Percentiles rank a stretch among this genome's conserved stretches.
Conservation (phyloP, 2,797 vertebrate species). For the Synanceia verrucosa region DNA sequence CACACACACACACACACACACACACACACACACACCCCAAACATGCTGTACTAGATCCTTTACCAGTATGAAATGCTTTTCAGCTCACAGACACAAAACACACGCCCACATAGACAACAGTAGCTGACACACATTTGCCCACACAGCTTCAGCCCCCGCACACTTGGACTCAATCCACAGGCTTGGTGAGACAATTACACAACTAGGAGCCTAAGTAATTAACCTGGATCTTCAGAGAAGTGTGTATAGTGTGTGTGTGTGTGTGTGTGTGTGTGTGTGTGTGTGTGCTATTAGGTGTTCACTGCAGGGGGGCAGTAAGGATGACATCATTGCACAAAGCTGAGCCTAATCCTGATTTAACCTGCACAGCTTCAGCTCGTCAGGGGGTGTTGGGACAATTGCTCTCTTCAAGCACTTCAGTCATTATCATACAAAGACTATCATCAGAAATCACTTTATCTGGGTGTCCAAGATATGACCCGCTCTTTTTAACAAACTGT, state of each 20-base stretch:
- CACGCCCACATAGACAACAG: conserved; percentile 19
- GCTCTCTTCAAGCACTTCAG: neutral
- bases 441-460: neutral
- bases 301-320: conserved; percentile 22
- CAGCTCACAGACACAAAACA: no score
- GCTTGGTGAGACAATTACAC: conserved; percentile 62
- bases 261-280: neutral
- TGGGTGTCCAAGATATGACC: conserved; percentile 16
- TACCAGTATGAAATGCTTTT: no score
- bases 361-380: conserved; percentile 43
- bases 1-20: conserved; percentile 35
- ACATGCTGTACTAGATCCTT: no score
- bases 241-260: conserved; percentile 7
- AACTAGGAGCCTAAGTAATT: conserved; percentile 62
- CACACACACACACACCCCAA: no score
- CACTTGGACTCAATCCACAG: conserved; percentile 55
- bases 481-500: neutral
- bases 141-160: conserved; percentile 40
- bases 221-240: conserved; percentile 59
- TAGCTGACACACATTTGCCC: conserved; percentile 36
- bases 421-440: neutral
- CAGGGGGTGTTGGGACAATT: neutral
- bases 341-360: conserved; percentile 65
- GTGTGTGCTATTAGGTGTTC: conserved; percentile 4
- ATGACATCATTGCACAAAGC: conserved; percentile 71